phyloP scores from a whole-genome alignment of 2,888 invertebrate genomes.

The Thelaira solivaga region DNA sequence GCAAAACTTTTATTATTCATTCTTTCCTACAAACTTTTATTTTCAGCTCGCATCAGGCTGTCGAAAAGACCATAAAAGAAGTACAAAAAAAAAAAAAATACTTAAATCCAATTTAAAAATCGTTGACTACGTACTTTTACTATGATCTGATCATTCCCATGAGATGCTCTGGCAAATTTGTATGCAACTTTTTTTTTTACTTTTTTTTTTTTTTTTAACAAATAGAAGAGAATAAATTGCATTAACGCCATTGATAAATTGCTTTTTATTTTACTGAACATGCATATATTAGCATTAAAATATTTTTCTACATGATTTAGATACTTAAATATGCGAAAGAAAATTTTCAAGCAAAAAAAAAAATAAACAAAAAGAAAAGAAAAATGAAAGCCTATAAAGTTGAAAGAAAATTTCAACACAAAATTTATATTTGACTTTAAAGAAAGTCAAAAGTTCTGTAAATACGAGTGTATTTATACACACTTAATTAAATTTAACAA shows the following conservation, averaged over 20 bases:
- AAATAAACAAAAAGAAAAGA: too few relatives aligned
- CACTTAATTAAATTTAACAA: too few relatives aligned
- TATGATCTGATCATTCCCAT: background rate
- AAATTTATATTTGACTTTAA: too few relatives aligned
- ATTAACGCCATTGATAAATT: slow-evolving; percentile 48
- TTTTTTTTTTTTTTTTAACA: slow-evolving; percentile 18
- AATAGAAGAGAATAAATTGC: slow-evolving; percentile 33
- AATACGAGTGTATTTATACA: too few relatives aligned
- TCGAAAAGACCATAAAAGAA: too few relatives aligned
- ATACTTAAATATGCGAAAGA: background rate
- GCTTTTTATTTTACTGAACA: slow-evolving; percentile 1
- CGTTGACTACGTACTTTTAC: slow-evolving; percentile 29
- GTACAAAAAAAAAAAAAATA: background rate
- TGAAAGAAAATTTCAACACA: too few relatives aligned
- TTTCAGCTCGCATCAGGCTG: background rate
- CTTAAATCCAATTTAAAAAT: slow-evolving; percentile 35
- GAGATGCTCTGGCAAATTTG: slow-evolving; percentile 6
- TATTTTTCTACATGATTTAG: slow-evolving; percentile 18
- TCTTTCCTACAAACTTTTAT: background rate
- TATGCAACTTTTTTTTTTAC: slow-evolving; percentile 31
- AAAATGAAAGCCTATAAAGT: too few relatives aligned
- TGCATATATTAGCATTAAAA: background rate
- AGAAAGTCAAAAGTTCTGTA: too few relatives aligned
- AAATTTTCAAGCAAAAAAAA: too few relatives aligned
- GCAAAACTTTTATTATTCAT: background rate